Base-by-base conservation (phyloP, 2,113 vertebrate species). In the Cyprinodon tularosa region DNA sequence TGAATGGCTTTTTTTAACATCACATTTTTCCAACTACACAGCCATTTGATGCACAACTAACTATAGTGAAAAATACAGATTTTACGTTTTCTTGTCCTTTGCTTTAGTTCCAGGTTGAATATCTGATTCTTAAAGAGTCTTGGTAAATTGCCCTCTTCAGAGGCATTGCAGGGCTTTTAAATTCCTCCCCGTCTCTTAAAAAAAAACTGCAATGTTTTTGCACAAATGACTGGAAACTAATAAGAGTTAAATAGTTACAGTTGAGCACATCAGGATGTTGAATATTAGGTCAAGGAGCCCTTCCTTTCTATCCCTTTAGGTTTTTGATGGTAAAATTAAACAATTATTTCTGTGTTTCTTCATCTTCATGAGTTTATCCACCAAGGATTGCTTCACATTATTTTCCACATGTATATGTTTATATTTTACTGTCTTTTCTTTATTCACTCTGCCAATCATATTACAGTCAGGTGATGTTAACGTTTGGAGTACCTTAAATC, bases 241-340 rank as follows among this genome's bases (percentile, higher is more conserved):
- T 20, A 53, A 53, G 13, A 20, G 13, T 20, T n/a, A 15, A 53
- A 53, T 13, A 7, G 6, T 20, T 37, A 20, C 47, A 13, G 44
- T 65, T 11, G 22, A 67, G 50, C 13, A 12, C 17, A 73, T 42
- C 70, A 45, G 68, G 53, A 57, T 68, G 45, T 45, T 3, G 9
- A 72, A 13, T 36, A 12, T 29, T 29, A 6, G 72, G 60, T 75
- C 77, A 71, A 69, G 63, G 73, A 15, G 60, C 17, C 7, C 15
- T 12, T 59, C 65, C 40, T 59, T 70, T 62, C 61, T 44, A 42
- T 74, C 64, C 53, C 62, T 84, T 67, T 45, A 50, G 63, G 12
- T 39, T 79, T 76, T 65, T 80, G 71, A 82, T 82, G 72, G 61
- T 82, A 75, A 80, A 82, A 78, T 77, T 73, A 78, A 76, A 84